Evolutionary conservation across 1,140 invertebrate genomes (phyloP).

Genomic region (Caenorhabditis latens): DNA sequence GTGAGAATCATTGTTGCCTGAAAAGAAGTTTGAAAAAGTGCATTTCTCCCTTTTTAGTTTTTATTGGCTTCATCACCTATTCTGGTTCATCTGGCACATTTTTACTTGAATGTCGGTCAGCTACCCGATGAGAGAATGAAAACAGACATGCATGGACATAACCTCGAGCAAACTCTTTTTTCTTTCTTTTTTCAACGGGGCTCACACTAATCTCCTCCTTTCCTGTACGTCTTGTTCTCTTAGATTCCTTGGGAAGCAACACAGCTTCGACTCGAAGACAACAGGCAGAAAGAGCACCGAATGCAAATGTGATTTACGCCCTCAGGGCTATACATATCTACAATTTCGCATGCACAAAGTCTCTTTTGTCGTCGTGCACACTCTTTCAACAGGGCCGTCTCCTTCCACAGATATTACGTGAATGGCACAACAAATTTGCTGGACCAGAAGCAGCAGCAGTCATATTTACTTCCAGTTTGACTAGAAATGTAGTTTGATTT

Average conservation of each 20-base stretch:
- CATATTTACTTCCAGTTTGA: not conserved
- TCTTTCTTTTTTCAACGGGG: not conserved
- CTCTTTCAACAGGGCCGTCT: not conserved
- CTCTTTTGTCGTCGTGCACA: constrained; percentile 45
- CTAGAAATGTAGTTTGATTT: constrained; percentile 36
- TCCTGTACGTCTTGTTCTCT: constrained; percentile 51
- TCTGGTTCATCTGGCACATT: constrained; percentile 49
- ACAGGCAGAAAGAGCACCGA: constrained; percentile 41
- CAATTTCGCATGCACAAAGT: constrained; percentile 47
- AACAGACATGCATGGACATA: constrained; percentile 3
- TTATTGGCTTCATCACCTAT: constrained; percentile 48
- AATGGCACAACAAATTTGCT: constrained; percentile 34
- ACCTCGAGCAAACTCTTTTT: constrained; percentile 17
- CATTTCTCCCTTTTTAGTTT: not conserved
- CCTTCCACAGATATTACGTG: constrained; percentile 2
- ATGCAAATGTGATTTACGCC: constrained; percentile 56
- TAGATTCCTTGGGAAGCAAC: constrained; percentile 10
- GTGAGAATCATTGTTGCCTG: constrained; percentile 20
- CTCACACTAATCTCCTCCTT: constrained; percentile 43
- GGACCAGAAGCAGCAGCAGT: not conserved
- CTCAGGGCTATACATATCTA: constrained; percentile 55
- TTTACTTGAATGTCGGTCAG: not conserved
- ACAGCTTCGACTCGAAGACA: not conserved
- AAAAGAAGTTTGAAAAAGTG: not conserved
- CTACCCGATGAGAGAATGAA: not conserved